phyloP scores from a whole-genome alignment of 2,113 vertebrate genomes.

The Gymnarchus niloticus region DNA sequence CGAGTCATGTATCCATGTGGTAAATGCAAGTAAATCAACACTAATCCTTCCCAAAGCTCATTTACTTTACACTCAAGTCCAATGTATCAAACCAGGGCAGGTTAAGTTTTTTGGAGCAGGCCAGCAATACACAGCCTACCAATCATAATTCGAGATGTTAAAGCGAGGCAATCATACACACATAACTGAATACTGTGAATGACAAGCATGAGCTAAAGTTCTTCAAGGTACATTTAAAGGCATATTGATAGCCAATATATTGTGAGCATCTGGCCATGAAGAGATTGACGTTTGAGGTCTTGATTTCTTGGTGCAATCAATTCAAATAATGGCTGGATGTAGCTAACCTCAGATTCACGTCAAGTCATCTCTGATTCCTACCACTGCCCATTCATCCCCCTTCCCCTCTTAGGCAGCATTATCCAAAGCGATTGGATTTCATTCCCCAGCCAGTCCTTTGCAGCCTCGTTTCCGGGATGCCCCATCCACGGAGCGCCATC shows the following conservation, averaged over 20 bases:
- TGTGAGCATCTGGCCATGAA: not conserved
- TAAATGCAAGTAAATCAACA: not conserved
- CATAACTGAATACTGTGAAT: not conserved
- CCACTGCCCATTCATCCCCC: not conserved
- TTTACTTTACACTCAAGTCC: not conserved
- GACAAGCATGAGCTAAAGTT: not conserved
- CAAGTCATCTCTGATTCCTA: not conserved
- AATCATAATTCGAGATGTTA: no score
- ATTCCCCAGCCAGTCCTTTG: not conserved
- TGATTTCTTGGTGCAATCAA: not conserved
- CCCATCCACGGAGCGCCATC: not conserved
- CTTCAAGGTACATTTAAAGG: not conserved
- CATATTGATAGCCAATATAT: not conserved
- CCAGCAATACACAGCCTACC: no score
- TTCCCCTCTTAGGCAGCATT: not conserved
- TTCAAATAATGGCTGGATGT: not conserved
- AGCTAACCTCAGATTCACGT: not conserved
- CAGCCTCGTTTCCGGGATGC: not conserved
- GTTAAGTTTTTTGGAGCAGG: not conserved
- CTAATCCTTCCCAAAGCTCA: not conserved
- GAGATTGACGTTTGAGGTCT: not conserved
- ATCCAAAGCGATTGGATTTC: not conserved
- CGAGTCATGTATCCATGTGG: not conserved
- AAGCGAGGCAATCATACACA: no score
- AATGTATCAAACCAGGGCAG: not conserved